Evolutionary conservation across 2,888 invertebrate genomes (phyloP), one percentile per base, ranked within the genome.

Genomic region (Volucella bombylans): DNA sequence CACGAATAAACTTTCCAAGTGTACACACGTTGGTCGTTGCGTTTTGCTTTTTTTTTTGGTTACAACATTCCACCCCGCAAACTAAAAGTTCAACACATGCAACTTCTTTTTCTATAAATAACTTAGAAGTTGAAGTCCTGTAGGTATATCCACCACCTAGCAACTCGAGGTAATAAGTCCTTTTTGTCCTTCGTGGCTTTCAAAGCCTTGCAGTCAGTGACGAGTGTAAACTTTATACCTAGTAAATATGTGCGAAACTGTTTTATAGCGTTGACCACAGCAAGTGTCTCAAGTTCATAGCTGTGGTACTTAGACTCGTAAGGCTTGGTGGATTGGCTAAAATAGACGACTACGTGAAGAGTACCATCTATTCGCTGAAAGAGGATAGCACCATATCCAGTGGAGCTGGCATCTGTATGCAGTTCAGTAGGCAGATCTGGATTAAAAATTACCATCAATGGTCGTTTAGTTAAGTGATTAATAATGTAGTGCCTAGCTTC

Each of bases 151-250:
- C 23, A 23, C 3, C 23, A 23, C 18, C 50, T 14, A 15, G 50
- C 50, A 15, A 50, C 15, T 23, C 23, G 23, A 4, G 23, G 23
- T 18, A 52, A 18, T 4, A 62, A 43, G 11, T 72, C 43, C 12
- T 45, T 62, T 41, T 45, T 72, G 4, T 59, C 61, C 12, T 72
- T 72, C 11, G 52, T 76, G 41, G 61, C 47, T n/a, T 76, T 61
- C 4, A 72, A 14, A 3, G 72, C 61, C 11, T 61, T 76, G 11
- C 69, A 74, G 3, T 81, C 82, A 15, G 72, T 82, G 12, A 72
- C 62, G 1, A 82, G 2, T 8, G 50, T 14, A 8, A 81, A 81
- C 0, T 10, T 23, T 8, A 67, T 54, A 15, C 61, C 73, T 15
- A 55, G 45, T 9, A 71, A 45, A 23, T 82, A 82, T 6, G 57